phyloP scores from a whole-genome alignment of 1,140 invertebrate species.

The Drosophila nigromelanica region DNA sequence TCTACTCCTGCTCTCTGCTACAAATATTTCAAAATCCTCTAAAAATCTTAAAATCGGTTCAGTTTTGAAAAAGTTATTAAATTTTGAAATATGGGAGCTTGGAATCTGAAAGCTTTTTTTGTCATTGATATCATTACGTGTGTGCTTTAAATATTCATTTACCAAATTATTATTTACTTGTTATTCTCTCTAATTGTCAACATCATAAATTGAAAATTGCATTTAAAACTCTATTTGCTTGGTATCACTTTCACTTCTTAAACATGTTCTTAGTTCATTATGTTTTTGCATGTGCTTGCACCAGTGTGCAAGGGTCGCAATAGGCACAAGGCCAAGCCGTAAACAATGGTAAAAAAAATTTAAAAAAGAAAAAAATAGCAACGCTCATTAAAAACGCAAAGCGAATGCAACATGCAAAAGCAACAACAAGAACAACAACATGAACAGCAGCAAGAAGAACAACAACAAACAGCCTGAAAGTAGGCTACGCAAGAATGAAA shows the following conservation, averaged over 20 bases:
- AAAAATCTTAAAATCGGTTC: no score
- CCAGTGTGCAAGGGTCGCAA: constrained; percentile 31
- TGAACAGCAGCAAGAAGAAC: constrained; percentile 3
- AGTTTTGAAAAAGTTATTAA: no score
- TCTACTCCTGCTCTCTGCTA: no score
- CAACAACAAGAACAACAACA: constrained; percentile 15
- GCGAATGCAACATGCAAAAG: constrained; percentile 24
- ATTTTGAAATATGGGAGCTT: no score
- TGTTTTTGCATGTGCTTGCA: neutral
- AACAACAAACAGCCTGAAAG: constrained; percentile 22
- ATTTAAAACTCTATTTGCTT: no score
- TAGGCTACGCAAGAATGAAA: constrained; percentile 41
- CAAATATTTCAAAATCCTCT: no score
- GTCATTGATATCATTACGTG: no score
- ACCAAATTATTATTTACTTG: no score
- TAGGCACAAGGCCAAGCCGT: constrained; percentile 45
- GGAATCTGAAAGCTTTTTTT: no score
- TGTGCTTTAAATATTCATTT: no score
- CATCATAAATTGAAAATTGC: no score
- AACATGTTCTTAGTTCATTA: neutral
- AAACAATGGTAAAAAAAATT: constrained; percentile 28
- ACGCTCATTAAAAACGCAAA: constrained; percentile 27
- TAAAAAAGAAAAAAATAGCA: constrained; percentile 3
- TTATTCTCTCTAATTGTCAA: no score
- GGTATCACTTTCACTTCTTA: neutral